These are phyloP conservation scores for Lonchura striata DNA, from an alignment of 2,113 vertebrate genomes.

Conservation along the genomic window DNA sequence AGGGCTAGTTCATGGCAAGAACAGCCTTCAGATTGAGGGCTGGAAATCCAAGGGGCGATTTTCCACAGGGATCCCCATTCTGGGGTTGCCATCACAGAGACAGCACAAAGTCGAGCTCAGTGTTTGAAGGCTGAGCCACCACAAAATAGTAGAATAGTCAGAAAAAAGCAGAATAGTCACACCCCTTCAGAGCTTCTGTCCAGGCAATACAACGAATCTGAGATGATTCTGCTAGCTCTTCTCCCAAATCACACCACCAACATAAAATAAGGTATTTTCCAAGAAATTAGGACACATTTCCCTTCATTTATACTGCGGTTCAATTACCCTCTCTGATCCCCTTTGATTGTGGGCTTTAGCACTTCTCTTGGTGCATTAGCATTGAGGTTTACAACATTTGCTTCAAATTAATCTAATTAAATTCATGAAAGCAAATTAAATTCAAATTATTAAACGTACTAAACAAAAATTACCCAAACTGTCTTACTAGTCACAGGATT, in stretches of 20 bases:
- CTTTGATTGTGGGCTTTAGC: neutral
- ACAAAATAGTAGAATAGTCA: neutral
- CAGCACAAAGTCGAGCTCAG: rapidly evolving
- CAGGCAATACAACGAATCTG: neutral
- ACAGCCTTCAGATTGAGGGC: neutral
- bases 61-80: rapidly evolving
- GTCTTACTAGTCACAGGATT: neutral
- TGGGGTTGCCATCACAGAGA: rapidly evolving
- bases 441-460: neutral
- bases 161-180: neutral
- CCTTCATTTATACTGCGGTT: neutral
- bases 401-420: neutral
- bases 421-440: neutral
- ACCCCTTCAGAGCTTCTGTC: neutral
- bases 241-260: neutral
- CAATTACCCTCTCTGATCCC: neutral
- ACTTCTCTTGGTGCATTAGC: neutral
- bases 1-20: neutral
- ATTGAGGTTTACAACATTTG: neutral
- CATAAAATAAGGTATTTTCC: neutral
- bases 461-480: neutral
- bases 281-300: neutral
- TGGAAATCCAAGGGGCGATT: neutral
- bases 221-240: neutral
- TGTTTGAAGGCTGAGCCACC: rapidly evolving